A percentile compares a stretch with the other conserved stretches of the same genome.
Evolutionary conservation across 2,797 vertebrate genomes (phyloP).

Genomic region (Catostomus latipinnis): DNA sequence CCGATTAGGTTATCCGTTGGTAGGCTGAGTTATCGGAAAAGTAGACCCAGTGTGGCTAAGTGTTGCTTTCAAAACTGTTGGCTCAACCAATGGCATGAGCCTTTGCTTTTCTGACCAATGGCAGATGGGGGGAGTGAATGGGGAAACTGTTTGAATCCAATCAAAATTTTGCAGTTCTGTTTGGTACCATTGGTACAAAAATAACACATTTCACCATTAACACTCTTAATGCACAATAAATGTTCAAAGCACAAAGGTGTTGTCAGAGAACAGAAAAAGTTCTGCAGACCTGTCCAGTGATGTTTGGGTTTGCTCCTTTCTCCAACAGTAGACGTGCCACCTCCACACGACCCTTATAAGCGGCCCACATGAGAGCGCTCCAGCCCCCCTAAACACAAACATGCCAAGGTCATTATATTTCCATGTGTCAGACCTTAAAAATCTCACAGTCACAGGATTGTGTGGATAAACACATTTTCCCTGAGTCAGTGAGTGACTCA

Average conservation of each 20-base stretch:
- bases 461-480: conserved; percentile 39
- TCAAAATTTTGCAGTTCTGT: no score
- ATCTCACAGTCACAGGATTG: conserved; percentile 18
- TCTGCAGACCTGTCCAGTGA: conserved; percentile 91
- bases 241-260: background rate
- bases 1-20: no score
- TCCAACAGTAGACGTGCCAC: conserved; percentile 88
- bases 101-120: no score
- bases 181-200: no score
- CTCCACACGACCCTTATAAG: conserved; percentile 91
- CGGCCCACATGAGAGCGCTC: conserved; percentile 97
- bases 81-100: no score
- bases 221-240: background rate
- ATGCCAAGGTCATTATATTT: conserved; percentile 28
- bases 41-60: no score
- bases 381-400: conserved; percentile 87
- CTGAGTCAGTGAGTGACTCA: conserved; percentile 51
- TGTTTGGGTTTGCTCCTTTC: conserved; percentile 92
- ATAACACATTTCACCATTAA: no score
- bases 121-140: no score
- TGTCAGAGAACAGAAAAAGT: background rate
- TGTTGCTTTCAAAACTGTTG: no score
- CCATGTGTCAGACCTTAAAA: background rate
- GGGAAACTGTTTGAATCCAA: no score
- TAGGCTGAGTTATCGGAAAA: no score